phyloP scores from a whole-genome alignment of 1,140 invertebrate genomes.

The Drosophila baimaii region DNA sequence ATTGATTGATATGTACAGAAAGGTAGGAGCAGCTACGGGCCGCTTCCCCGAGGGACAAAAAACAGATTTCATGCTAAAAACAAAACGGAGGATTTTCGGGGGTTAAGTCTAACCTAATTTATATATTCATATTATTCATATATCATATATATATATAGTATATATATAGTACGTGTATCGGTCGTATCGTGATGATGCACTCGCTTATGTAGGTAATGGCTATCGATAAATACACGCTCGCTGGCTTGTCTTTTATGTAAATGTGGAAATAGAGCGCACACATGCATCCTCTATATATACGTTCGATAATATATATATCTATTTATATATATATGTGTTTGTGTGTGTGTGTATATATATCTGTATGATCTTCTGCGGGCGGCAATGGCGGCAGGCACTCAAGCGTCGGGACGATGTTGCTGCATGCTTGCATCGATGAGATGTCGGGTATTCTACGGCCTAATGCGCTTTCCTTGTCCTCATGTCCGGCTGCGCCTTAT shows the following conservation, averaged over 20 bases:
- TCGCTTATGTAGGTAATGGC: slow-evolving; percentile 52
- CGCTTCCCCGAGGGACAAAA: slow-evolving; percentile 23
- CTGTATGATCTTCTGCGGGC: slow-evolving; percentile 43
- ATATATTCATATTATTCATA: slow-evolving; percentile 24
- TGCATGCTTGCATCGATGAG: slow-evolving; percentile 6
- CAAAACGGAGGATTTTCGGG: slow-evolving; percentile 37
- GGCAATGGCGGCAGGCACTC: slow-evolving; percentile 8
- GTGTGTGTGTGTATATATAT: slow-evolving; percentile 24
- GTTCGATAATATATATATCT: slow-evolving; percentile 20
- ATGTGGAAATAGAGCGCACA: slow-evolving; percentile 75
- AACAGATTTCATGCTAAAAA: slow-evolving; percentile 49
- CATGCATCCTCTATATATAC: slow-evolving; percentile 30
- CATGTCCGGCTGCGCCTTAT: slow-evolving; percentile 1
- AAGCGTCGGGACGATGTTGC: too few relatives aligned
- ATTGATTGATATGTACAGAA: slow-evolving; percentile 77
- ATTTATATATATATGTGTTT: slow-evolving; percentile 28
- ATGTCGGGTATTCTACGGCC: slow-evolving; percentile 22
- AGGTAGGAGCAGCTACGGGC: slow-evolving; percentile 1
- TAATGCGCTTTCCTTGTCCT: slow-evolving; percentile 49
- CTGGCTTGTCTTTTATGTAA: slow-evolving; percentile 80
- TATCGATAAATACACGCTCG: slow-evolving; percentile 77
- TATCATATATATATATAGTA: slow-evolving; percentile 28
- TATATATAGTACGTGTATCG: slow-evolving; percentile 15
- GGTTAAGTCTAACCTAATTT: slow-evolving; percentile 28
- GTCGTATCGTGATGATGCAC: slow-evolving; percentile 35